Percentiles rank a stretch among this genome's conserved stretches.
Conservation (phyloP, 2,113 vertebrate genomes). For the Odocoileus hemionus region DNA sequence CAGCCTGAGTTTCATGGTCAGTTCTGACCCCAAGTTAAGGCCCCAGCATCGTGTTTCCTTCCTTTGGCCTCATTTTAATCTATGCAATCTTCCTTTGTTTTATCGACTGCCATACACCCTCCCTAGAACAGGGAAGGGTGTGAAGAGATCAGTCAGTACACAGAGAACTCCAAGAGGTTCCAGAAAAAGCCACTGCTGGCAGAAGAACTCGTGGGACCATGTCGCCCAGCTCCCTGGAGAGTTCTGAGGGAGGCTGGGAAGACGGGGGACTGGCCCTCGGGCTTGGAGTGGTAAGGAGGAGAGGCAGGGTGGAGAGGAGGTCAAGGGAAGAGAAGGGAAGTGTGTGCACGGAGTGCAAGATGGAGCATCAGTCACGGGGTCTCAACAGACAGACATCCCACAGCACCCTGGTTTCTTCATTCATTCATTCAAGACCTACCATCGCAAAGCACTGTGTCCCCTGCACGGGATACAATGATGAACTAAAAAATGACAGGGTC, state of each 20-base stretch:
- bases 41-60: neutral
- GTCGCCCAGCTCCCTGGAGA: neutral
- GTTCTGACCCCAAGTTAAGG: neutral
- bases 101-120: neutral
- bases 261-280: neutral
- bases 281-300: neutral
- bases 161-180: neutral
- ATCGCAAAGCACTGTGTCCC: neutral
- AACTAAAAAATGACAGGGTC: too few relatives aligned
- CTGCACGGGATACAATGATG: fast-evolving
- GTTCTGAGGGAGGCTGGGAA: neutral
- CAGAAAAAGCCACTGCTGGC: neutral
- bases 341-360: too few relatives aligned
- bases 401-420: neutral
- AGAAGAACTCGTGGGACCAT: neutral
- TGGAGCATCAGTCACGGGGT: neutral
- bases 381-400: neutral
- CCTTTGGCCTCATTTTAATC: neutral
- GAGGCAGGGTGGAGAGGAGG: neutral
- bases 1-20: fast-evolving
- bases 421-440: neutral
- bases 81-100: fast-evolving
- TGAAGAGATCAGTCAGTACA: neutral
- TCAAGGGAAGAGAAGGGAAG: too few relatives aligned
- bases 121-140: neutral